phyloP scores from a whole-genome alignment of 2,888 invertebrate genomes.

The Slavum lentiscoides region DNA sequence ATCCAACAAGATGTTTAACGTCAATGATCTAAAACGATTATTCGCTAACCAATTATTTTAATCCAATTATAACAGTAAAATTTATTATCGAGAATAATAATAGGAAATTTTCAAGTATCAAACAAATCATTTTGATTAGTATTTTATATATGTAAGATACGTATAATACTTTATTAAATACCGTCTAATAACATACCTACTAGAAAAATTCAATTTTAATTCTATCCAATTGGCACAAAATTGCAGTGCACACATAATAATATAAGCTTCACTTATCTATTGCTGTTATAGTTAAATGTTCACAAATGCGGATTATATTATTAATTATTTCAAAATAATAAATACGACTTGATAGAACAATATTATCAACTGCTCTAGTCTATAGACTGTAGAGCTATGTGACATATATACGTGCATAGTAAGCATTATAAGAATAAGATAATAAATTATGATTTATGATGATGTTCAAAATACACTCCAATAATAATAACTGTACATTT shows the following conservation, averaged over 20 bases:
- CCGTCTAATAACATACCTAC: background rate
- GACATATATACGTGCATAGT: no score
- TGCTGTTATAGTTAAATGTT: no score
- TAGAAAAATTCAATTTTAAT: background rate
- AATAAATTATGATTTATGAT: no score
- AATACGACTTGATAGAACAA: no score
- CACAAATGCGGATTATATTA: no score
- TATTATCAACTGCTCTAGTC: no score
- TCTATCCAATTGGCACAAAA: background rate
- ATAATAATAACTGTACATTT: no score
- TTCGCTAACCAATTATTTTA: background rate
- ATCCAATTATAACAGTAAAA: background rate
- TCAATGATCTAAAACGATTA: background rate
- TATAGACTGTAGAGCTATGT: no score
- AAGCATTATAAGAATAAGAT: no score
- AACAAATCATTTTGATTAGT: background rate
- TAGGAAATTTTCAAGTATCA: background rate
- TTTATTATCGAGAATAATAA: background rate
- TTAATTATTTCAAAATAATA: no score
- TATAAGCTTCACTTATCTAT: background rate
- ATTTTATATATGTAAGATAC: no score
- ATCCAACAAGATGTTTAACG: background rate
- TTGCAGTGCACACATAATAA: background rate
- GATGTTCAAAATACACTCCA: no score
- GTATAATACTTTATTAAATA: background rate